phyloP scores from a whole-genome alignment of 2,797 vertebrate genomes.

The Spinus olivaceus region DNA sequence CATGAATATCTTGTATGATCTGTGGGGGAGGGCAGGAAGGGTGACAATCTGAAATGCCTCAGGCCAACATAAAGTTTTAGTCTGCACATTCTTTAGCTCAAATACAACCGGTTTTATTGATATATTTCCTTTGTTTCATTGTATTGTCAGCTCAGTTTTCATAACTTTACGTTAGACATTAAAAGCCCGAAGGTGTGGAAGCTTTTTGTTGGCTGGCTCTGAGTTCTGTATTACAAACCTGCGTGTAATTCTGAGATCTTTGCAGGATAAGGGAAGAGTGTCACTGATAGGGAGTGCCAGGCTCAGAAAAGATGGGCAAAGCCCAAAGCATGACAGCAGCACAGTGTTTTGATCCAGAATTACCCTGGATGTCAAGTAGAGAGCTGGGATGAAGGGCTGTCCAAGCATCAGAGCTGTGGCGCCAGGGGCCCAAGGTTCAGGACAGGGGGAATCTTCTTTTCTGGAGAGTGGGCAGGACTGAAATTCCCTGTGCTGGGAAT shows the following conservation, averaged over 20 bases:
- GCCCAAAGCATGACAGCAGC: neutral
- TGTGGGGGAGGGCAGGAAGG: neutral
- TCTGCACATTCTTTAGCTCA: neutral
- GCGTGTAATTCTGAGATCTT: neutral
- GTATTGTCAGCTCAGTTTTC: neutral
- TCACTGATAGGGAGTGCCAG: neutral
- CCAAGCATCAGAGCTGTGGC: neutral
- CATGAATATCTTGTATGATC: neutral
- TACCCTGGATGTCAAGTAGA: neutral
- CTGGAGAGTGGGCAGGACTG: neutral
- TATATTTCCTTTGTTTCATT: neutral
- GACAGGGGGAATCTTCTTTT: neutral
- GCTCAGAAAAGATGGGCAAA: neutral
- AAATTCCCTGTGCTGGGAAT: no score
- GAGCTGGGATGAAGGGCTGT: neutral
- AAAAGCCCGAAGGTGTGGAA: neutral
- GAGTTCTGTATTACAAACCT: neutral
- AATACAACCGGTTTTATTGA: neutral
- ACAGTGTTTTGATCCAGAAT: neutral
- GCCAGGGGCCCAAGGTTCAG: neutral
- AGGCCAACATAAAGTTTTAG: neutral
- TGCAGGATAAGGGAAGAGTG: neutral
- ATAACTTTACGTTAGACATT: rapidly evolving
- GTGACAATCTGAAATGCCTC: neutral
- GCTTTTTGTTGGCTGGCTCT: neutral